Evolutionary conservation across 2,113 vertebrate genomes (phyloP), one percentile per base, ranked within the genome.

Genomic region (Emydocephalus ijimae): DNA sequence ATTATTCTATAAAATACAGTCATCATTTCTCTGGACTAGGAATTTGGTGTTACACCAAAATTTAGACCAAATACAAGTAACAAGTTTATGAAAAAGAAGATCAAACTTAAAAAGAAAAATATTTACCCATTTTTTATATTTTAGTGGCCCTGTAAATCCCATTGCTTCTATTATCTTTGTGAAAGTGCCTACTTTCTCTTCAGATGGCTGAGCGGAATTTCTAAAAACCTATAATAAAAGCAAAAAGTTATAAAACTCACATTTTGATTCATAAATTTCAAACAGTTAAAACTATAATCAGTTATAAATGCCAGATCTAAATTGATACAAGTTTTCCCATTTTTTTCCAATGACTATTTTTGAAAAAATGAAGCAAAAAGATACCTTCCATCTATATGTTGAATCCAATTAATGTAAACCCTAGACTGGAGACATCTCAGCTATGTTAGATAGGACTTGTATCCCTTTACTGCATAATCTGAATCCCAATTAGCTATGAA

Each of bases 51-150:
- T 89, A 45, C 21, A 54, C 4, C 7, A 43, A 81, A 21, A 81
- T 81, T 39, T 81, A 43, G 34, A 43, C 74, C 7, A 1, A 39
- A 81, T 81, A 81, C 2, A 43, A 39, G 34, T 8, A 39, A 81
- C 69, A 9, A 57, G 57, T 93, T 90, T 18, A 56, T 85, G 20
- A 52, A 55, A 20, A 52, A 55, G 93, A 85, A 61, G 34, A 93
- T 57, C 15, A 90, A 39, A 56, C 93, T 21, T 90, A 39, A 95
- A 94, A 89, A 11, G 45, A 12, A 94, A n/a, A 48, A 23, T 43
- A 81, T 94, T 98, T 98, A 99, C 99, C 99, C 99, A 99, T 98
- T 98, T 99, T 97, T 98, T 99, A 95, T 99, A 99, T 95, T 99
- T 99, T 96, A 99, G 98, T 3, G 99, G 98, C 93, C 99, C 99